A percentile compares a stretch with the other conserved stretches of the same genome.
phyloP scores from a whole-genome alignment of 2,888 invertebrate species.

The Pollenia angustigena region DNA sequence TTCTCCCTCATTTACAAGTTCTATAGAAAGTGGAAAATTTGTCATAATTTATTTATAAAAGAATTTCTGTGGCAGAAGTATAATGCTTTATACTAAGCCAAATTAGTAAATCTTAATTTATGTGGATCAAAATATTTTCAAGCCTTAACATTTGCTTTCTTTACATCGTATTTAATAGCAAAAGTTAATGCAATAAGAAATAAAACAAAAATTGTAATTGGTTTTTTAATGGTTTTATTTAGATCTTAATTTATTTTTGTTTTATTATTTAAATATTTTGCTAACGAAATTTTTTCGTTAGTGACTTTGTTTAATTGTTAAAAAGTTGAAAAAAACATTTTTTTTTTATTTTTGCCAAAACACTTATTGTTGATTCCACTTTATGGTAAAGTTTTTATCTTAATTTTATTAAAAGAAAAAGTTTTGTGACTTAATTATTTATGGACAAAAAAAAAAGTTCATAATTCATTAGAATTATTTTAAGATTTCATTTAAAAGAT shows the following conservation, averaged over 20 bases:
- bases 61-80: too few species aligned
- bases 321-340: not conserved
- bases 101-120: too few species aligned
- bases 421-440: not conserved
- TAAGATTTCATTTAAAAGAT: not conserved
- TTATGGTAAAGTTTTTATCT: not conserved
- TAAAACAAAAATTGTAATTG: constrained; percentile 2
- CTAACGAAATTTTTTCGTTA: not conserved
- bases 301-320: not conserved
- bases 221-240: constrained; percentile 8
- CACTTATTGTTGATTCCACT: not conserved
- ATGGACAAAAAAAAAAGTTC: not conserved
- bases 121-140: too few species aligned
- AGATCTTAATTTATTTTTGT: not conserved
- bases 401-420: not conserved
- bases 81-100: too few species aligned
- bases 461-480: constrained; percentile 12
- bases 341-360: not conserved
- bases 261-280: not conserved
- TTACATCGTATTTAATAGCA: too few species aligned
- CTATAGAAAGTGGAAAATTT: too few species aligned
- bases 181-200: not conserved
- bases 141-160: too few species aligned
- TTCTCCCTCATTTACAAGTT: too few species aligned
- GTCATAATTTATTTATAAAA: too few species aligned